These are phyloP conservation scores for Bombus pascuorum DNA, from an alignment of 1,140 invertebrate genomes.

Conservation along the genomic window DNA sequence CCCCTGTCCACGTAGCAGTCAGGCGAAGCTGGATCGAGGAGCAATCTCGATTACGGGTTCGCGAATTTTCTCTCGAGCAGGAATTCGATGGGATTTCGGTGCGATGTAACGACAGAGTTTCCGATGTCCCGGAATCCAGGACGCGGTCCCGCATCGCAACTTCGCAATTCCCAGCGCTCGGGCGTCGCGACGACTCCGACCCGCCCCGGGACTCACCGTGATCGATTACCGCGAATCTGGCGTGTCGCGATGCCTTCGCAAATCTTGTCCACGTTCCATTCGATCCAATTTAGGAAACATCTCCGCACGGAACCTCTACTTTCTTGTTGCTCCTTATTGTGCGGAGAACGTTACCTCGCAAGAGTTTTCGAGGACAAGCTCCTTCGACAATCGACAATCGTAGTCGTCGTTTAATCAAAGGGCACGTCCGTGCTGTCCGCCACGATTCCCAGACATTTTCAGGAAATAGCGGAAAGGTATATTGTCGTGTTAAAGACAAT, in stretches of 20 bases:
- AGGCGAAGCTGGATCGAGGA: too few relatives aligned
- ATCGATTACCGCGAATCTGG: slow-evolving; percentile 13
- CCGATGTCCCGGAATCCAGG: neutral
- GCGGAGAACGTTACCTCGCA: neutral
- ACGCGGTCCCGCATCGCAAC: neutral
- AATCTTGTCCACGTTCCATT: slow-evolving; percentile 26
- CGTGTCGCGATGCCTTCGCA: slow-evolving; percentile 22
- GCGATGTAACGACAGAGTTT: neutral
- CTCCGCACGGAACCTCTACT: neutral
- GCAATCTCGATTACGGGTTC: neutral
- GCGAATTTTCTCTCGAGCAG: neutral
- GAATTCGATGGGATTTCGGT: neutral
- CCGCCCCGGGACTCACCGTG: neutral
- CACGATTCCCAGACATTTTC: neutral
- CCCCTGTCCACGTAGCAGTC: neutral
- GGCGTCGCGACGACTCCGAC: neutral
- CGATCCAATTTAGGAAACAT: slow-evolving; percentile 15
- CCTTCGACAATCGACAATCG: neutral
- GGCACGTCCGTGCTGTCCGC: too few relatives aligned
- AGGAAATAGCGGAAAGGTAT: neutral
- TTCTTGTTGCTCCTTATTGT: neutral
- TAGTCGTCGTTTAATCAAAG: neutral
- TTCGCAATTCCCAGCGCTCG: slow-evolving; percentile 1
- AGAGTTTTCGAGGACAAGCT: too few relatives aligned
- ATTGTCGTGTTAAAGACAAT: slow-evolving; percentile 48